These are phyloP conservation scores for Paradisaea rubra DNA, from an alignment of 2,113 vertebrate genomes.

Conservation along the genomic window DNA sequence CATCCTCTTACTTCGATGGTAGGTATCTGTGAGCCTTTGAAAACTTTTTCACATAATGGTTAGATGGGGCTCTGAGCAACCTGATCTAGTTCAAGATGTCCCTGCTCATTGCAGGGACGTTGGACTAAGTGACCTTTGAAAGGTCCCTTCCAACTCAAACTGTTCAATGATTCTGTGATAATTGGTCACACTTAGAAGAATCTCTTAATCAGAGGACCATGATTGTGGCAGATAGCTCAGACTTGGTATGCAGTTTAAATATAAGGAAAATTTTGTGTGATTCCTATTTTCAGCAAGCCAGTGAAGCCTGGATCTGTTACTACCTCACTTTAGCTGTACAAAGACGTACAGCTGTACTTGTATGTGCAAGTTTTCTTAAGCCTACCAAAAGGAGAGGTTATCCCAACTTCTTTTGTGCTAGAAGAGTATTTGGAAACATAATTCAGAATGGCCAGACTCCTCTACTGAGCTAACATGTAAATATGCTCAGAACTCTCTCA, in stretches of 20 bases:
- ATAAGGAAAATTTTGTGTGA: neutral
- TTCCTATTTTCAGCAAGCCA: neutral
- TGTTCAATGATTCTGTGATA: neutral
- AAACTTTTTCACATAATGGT: neutral
- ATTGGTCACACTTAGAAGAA: neutral
- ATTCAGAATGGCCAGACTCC: neutral
- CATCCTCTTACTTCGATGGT: neutral
- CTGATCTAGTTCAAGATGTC: neutral
- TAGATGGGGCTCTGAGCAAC: neutral
- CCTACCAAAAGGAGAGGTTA: neutral
- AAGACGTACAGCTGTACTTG: neutral
- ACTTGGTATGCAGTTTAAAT: neutral
- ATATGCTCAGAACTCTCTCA: neutral
- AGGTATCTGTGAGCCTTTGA: neutral
- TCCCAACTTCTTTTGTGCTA: neutral
- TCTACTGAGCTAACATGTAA: neutral
- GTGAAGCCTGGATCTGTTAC: neutral
- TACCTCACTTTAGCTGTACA: neutral
- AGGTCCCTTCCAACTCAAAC: neutral
- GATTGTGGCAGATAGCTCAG: neutral
- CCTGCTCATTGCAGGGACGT: neutral
- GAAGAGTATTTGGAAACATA: neutral
- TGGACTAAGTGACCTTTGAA: neutral
- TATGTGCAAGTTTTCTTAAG: neutral
- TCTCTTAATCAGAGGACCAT: neutral